A percentile compares a stretch with the other conserved stretches of the same genome.
These are phyloP conservation scores for Tenualosa ilisha DNA, from an alignment of 2,797 vertebrate species.

Conservation along the genomic window DNA sequence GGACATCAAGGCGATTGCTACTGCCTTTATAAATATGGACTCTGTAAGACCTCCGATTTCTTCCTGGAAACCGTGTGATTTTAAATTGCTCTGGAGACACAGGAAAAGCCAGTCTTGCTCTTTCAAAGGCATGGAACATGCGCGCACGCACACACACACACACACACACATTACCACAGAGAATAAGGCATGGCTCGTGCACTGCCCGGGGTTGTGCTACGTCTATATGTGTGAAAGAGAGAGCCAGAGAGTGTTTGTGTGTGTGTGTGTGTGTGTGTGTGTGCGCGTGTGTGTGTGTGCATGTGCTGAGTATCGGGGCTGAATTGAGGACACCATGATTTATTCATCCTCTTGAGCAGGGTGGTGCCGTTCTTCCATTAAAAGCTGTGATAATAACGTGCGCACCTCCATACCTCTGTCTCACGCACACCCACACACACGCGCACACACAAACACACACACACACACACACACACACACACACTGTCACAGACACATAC, in stretches of 20 bases:
- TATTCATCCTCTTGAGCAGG: conserved; percentile 45
- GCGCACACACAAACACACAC: background rate
- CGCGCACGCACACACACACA: conserved; percentile 21
- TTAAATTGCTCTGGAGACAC: background rate
- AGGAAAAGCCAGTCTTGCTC: conserved; percentile 30
- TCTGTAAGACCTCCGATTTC: background rate
- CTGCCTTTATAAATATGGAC: background rate
- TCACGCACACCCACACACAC: background rate
- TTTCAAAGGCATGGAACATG: background rate
- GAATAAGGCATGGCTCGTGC: background rate
- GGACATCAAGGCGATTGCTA: background rate
- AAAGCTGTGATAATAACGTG: conserved; percentile 28
- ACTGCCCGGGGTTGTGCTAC: background rate
- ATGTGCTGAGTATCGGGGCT: conserved; percentile 17
- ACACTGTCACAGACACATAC: background rate
- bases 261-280: conserved; percentile 7
- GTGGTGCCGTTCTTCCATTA: conserved; percentile 33
- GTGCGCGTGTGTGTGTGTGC: background rate
- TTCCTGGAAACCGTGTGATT: background rate
- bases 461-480: background rate
- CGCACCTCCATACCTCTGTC: background rate
- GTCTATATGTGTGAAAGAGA: background rate
- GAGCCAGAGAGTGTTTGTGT: too few species aligned
- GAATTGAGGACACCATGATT: conserved; percentile 50
- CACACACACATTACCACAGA: background rate